These are phyloP conservation scores for Drymonia ruficornis DNA, from an alignment of 2,888 invertebrate genomes.

Conservation along the genomic window DNA sequence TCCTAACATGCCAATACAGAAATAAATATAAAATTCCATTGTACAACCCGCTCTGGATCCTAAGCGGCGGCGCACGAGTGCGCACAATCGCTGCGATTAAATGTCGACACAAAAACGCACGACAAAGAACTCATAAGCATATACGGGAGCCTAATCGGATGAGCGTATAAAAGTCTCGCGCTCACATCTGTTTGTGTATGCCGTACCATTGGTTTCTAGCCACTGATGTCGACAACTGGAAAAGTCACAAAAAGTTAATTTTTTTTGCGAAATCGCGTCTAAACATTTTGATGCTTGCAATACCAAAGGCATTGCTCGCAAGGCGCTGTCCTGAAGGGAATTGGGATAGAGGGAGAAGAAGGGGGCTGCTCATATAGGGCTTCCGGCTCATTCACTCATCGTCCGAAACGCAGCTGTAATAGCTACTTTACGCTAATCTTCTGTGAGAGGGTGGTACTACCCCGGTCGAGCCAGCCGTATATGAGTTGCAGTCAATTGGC, in stretches of 20 bases:
- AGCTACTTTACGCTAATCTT: too few relatives aligned
- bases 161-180: constrained; percentile 72
- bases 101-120: constrained; percentile 61
- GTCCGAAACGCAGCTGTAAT: too few relatives aligned
- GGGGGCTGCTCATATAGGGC: too few relatives aligned
- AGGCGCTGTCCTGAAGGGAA: too few relatives aligned
- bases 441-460: too few relatives aligned
- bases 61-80: constrained; percentile 60
- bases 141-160: constrained; percentile 77
- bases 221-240: constrained; percentile 23
- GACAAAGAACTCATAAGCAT: constrained; percentile 79
- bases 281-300: too few relatives aligned
- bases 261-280: neutral
- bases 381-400: too few relatives aligned
- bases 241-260: neutral
- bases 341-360: too few relatives aligned
- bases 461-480: too few relatives aligned
- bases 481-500: too few relatives aligned
- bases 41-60: constrained; percentile 50
- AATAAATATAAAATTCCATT: constrained; percentile 44
- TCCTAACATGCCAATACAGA: constrained; percentile 38
- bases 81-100: constrained; percentile 67
- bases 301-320: too few relatives aligned
- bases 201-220: constrained; percentile 34
- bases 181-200: constrained; percentile 48